phyloP scores from a whole-genome alignment of 2,797 vertebrate genomes.

The Cottoperca gobio region DNA sequence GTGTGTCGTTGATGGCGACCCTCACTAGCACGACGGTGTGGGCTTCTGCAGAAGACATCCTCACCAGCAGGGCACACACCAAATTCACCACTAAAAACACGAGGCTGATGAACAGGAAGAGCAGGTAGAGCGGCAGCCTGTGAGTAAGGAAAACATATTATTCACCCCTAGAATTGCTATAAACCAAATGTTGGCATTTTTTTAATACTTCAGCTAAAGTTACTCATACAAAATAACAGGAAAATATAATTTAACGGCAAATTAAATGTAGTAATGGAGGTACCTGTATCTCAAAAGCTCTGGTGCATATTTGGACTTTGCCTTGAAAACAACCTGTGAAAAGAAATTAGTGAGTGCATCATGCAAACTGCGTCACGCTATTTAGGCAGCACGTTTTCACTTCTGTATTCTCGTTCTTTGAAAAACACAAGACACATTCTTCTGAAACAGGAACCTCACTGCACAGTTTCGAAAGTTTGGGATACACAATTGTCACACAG shows the following conservation, averaged over 20 bases:
- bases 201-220: not conserved
- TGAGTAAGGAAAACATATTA: not conserved
- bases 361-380: conserved; percentile 37
- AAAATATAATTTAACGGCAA: not conserved
- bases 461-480: not conserved
- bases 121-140: conserved; percentile 88
- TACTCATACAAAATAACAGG: not conserved
- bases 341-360: not conserved
- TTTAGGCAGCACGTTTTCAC: conserved; percentile 54
- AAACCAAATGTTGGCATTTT: rapidly evolving
- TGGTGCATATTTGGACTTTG: conserved; percentile 95
- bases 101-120: conserved; percentile 91
- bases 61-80: conserved; percentile 93
- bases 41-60: conserved; percentile 88
- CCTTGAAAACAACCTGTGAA: conserved; percentile 95
- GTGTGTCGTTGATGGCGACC: conserved; percentile 94
- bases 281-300: conserved; percentile 95
- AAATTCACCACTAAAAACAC: conserved; percentile 95
- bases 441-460: conserved; percentile 59
- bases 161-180: not conserved
- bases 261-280: not conserved
- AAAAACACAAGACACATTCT: not conserved
- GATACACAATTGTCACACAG: not conserved
- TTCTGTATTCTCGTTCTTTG: conserved; percentile 53
- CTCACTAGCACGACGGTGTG: conserved; percentile 92